Percentiles rank a stretch among this genome's conserved stretches.
Evolutionary conservation across 2,797 vertebrate genomes (phyloP).

Genomic region (Periparus ater): DNA sequence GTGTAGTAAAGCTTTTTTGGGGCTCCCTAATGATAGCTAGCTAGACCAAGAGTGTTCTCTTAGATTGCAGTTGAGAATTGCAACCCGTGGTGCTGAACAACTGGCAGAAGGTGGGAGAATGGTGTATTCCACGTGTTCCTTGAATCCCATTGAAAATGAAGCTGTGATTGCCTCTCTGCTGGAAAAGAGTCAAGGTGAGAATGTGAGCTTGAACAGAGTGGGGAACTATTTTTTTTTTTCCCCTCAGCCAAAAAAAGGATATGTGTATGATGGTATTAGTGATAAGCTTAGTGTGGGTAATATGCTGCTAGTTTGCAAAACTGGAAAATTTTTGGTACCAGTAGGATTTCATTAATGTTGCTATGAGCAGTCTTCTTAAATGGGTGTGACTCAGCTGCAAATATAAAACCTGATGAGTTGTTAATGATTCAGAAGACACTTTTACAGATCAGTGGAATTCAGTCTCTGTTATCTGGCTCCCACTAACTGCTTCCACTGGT

Average conservation of each 20-base stretch:
- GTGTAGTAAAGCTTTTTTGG: neutral
- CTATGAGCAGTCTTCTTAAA: neutral
- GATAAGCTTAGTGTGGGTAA: neutral
- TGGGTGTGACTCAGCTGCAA: neutral
- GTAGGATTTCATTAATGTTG: neutral
- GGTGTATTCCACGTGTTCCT: constrained; percentile 97
- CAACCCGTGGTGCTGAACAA: constrained; percentile 93
- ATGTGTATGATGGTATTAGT: neutral
- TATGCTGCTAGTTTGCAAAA: neutral
- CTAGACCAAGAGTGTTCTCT: constrained; percentile 6
- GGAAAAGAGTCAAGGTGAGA: constrained; percentile 93
- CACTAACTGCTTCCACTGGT: neutral
- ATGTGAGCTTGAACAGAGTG: neutral
- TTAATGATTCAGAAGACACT: neutral
- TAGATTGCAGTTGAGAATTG: constrained; percentile 95
- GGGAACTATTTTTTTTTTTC: neutral
- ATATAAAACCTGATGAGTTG: neutral
- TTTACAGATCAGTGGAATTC: neutral
- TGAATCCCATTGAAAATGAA: constrained; percentile 96
- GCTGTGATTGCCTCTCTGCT: constrained; percentile 91
- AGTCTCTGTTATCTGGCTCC: neutral
- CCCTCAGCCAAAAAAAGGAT: neutral
- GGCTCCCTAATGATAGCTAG: neutral
- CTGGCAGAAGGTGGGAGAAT: constrained; percentile 93
- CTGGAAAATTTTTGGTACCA: neutral